phyloP scores from a whole-genome alignment of 2,113 vertebrate species.

The Campylomormyrus numenius region DNA sequence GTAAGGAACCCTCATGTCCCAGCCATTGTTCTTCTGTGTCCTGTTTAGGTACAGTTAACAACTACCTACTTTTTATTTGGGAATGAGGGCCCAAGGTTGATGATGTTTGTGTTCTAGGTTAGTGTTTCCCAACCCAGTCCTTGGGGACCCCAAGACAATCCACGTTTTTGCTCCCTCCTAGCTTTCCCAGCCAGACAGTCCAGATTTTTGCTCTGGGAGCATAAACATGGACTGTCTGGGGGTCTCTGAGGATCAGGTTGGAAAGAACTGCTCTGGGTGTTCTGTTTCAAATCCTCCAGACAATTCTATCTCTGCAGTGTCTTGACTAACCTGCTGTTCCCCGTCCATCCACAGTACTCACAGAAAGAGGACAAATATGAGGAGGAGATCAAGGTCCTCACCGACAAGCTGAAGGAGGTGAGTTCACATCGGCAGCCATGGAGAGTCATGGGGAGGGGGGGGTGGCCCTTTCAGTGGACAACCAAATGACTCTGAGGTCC shows the following conservation, averaged over 20 bases:
- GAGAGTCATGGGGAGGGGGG: neutral
- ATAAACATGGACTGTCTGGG: neutral
- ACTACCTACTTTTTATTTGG: neutral
- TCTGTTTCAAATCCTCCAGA: neutral
- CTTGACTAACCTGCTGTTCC: constrained; percentile 22
- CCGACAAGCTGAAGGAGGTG: constrained; percentile 98
- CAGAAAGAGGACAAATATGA: constrained; percentile 98
- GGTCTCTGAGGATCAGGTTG: neutral
- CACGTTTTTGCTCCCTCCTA: neutral
- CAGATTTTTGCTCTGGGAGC: neutral
- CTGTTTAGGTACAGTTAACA: neutral
- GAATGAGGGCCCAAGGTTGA: neutral
- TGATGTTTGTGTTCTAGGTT: neutral
- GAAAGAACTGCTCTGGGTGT: neutral
- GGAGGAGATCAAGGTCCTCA: constrained; percentile 97
- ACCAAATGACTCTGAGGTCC: neutral
- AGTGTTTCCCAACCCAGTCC: neutral
- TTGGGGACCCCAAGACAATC: neutral
- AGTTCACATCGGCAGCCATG: constrained; percentile 29
- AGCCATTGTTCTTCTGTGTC: neutral
- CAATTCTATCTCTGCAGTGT: neutral
- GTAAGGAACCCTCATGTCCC: neutral
- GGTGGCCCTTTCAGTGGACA: neutral
- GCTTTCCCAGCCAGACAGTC: too few species aligned
- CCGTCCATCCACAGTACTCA: constrained; percentile 77